A percentile compares a stretch with the other conserved stretches of the same genome.
These are phyloP conservation scores for Chaenogobius annularis DNA, from an alignment of 2,113 vertebrate genomes.

Conservation along the genomic window DNA sequence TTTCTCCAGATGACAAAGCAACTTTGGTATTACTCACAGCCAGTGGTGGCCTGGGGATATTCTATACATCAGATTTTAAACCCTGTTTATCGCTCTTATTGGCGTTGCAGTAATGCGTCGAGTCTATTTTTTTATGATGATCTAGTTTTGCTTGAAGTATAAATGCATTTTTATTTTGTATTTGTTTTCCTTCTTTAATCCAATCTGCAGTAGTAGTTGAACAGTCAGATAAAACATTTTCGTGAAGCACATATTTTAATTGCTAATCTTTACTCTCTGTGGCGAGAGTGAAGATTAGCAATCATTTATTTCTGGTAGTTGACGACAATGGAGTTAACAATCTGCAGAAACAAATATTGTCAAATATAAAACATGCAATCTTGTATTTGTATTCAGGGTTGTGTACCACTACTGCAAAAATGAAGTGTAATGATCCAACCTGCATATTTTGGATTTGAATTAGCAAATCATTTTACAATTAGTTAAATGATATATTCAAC, in stretches of 20 bases:
- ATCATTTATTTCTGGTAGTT: too few relatives aligned
- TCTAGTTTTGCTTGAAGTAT: background rate
- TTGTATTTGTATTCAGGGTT: background rate
- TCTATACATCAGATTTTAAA: slow-evolving; percentile 36
- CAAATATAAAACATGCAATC: background rate
- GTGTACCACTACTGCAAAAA: too few relatives aligned
- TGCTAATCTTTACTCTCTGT: too few relatives aligned
- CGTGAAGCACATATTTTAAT: too few relatives aligned
- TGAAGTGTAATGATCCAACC: too few relatives aligned
- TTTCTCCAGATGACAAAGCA: slow-evolving; percentile 60
- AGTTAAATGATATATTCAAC: background rate
- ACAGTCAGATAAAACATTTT: background rate
- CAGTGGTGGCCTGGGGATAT: slow-evolving; percentile 41
- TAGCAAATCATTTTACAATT: background rate
- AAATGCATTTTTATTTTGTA: background rate
- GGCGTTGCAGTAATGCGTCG: slow-evolving; percentile 36
- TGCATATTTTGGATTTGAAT: background rate
- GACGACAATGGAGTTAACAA: too few relatives aligned
- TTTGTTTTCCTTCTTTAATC: background rate
- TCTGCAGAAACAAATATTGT: too few relatives aligned
- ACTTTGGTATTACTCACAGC: slow-evolving; percentile 58
- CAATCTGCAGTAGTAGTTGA: background rate
- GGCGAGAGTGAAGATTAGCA: too few relatives aligned
- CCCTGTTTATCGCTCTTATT: slow-evolving; percentile 60
- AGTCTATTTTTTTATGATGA: background rate